Evolutionary conservation across 1,140 invertebrate species (phyloP), one percentile per base, ranked within the genome.

Genomic region (Nomia melanderi): DNA sequence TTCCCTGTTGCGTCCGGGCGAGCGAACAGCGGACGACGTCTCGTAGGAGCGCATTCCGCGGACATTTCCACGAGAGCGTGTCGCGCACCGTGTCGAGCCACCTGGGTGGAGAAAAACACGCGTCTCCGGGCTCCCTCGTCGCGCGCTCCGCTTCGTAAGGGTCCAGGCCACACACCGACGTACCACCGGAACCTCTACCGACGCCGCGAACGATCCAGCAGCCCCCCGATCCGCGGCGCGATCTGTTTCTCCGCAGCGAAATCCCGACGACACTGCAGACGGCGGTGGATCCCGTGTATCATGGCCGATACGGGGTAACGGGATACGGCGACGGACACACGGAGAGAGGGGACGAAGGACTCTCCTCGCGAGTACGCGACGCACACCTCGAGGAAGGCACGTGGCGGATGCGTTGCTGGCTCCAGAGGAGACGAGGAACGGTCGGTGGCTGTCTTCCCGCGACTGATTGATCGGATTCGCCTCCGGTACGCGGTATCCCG

Each of bases 61-160:
- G 74, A 84, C 83, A 84, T 84, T 77, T 84, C 82, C 78, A 81
- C 77, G 27, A 79, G 41, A 17, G 41, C 12, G 8, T n/a, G 47
- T 65, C 20, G 23, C 20, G 20, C 20, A 29, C 9, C 23, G 54
- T 5, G 5, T 2, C 53, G 36, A 39, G 36, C n/a, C n/a, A n/a
- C n/a, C n/a, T n/a, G n/a, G n/a, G n/a, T n/a, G n/a, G n/a, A n/a
- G n/a, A n/a, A n/a, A n/a, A 11, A 39, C 8, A 39, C 12, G 12
- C 41, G 41, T 44, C 20, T 44, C 14, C 41, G 41, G 41, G 6
- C n/a, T n/a, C n/a, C n/a, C n/a, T n/a, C n/a, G n/a, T n/a, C n/a
- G n/a, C n/a, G n/a, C n/a, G n/a, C n/a, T n/a, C n/a, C n/a, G n/a
- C n/a, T n/a, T n/a, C n/a, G n/a, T n/a, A n/a, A n/a, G n/a, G n/a